phyloP scores from a whole-genome alignment of 1,140 invertebrate species.

The Scaptomyza hsui region DNA sequence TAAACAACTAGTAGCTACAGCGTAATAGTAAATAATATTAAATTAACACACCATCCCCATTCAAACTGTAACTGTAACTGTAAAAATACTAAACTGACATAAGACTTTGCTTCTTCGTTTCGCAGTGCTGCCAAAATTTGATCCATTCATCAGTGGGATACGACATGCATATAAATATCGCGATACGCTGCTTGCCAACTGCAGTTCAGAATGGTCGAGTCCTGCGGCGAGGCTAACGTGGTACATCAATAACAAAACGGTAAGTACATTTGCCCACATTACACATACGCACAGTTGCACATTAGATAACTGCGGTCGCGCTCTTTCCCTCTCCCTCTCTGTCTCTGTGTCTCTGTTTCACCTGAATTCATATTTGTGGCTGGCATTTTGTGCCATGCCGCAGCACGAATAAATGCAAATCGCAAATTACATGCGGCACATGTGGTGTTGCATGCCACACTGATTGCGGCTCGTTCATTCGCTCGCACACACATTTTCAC shows the following conservation, averaged over 20 bases:
- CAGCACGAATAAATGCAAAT: conserved; percentile 2
- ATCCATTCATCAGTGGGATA: conserved; percentile 83
- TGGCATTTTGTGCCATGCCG: not conserved
- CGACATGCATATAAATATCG: conserved; percentile 83
- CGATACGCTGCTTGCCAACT: conserved; percentile 84
- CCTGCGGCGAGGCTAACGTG: conserved; percentile 85
- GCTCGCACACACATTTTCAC: not conserved
- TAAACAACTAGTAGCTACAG: too few species aligned
- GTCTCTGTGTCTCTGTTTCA: not conserved
- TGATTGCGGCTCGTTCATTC: conserved; percentile 8
- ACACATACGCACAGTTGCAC: conserved; percentile 31
- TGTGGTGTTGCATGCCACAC: conserved; percentile 7
- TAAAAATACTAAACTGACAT: not conserved
- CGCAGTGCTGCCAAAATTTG: conserved; percentile 84
- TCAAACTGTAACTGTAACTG: too few species aligned
- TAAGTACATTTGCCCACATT: conserved; percentile 49
- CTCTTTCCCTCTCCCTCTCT: too few species aligned
- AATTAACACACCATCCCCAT: too few species aligned
- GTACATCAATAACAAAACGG: conserved; percentile 85
- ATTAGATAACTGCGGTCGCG: conserved; percentile 29
- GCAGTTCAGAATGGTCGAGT: conserved; percentile 84
- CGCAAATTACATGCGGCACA: conserved; percentile 12
- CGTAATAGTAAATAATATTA: too few species aligned
- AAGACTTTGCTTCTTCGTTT: conserved; percentile 41
- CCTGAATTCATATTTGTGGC: conserved; percentile 12